phyloP scores from a whole-genome alignment of 1,140 invertebrate species.

The Drosophila melanica region DNA sequence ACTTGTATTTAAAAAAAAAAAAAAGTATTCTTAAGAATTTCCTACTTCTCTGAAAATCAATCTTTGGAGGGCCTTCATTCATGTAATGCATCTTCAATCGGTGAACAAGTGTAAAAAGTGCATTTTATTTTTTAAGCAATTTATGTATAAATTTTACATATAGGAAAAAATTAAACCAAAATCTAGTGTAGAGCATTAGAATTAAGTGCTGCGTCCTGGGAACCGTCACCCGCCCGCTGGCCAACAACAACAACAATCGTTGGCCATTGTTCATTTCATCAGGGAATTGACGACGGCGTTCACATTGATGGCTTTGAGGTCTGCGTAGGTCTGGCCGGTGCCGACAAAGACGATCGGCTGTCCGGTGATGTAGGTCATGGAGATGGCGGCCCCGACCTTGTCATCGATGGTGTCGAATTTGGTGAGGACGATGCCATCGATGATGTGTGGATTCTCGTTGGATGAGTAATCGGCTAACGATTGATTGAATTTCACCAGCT shows the following conservation, averaged over 20 bases:
- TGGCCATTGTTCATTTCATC: constrained; percentile 90
- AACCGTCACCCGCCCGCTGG: neutral
- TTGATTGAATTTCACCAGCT: constrained; percentile 99
- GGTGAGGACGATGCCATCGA: constrained; percentile 98
- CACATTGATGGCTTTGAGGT: constrained; percentile 98
- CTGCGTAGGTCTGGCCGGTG: constrained; percentile 99
- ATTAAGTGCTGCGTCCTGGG: neutral
- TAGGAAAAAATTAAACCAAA: constrained; percentile 14
- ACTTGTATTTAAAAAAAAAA: too few species aligned
- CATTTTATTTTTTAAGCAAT: constrained; percentile 23
- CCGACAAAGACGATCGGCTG: constrained; percentile 99
- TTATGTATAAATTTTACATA: constrained; percentile 7
- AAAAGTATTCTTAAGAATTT: too few species aligned
- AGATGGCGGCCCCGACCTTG: constrained; percentile 99
- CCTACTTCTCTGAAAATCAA: too few species aligned
- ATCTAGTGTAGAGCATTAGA: constrained; percentile 16
- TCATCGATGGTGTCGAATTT: constrained; percentile 99
- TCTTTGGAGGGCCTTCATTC: too few species aligned
- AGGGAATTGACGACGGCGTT: constrained; percentile 98
- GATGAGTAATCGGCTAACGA: constrained; percentile 95
- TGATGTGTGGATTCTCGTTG: constrained; percentile 93
- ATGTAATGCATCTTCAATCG: too few species aligned
- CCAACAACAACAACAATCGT: neutral
- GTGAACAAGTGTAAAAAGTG: constrained; percentile 29
- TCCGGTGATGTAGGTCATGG: constrained; percentile 99